These are phyloP conservation scores for Cettia cetti DNA, from an alignment of 2,113 vertebrate genomes.

Conservation along the genomic window DNA sequence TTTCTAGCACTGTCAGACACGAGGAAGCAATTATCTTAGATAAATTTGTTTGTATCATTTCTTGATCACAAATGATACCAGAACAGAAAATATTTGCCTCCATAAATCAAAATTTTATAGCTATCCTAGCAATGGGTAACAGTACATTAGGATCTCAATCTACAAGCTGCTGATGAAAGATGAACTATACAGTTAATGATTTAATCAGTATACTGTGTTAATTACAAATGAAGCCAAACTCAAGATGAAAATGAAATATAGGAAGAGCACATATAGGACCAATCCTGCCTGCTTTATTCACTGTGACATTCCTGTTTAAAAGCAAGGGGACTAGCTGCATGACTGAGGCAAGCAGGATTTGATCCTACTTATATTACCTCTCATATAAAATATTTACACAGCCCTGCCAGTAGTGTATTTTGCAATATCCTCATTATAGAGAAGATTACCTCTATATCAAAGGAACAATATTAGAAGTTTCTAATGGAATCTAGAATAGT, in stretches of 20 bases:
- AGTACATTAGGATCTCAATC: conserved; percentile 41
- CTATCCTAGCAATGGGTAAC: conserved; percentile 18
- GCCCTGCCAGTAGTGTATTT: background rate
- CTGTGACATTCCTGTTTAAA: background rate
- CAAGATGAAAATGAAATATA: conserved; percentile 8
- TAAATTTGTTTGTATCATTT: conserved; percentile 47
- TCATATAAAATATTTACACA: conserved; percentile 1
- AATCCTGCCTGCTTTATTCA: background rate
- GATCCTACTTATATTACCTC: background rate
- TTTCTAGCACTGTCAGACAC: background rate
- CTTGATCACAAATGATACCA: conserved; percentile 42
- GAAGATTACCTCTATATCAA: background rate
- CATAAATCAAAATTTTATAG: conserved; percentile 38
- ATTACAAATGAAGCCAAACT: conserved; percentile 40
- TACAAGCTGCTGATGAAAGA: conserved; percentile 22
- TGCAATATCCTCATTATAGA: background rate
- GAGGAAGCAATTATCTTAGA: background rate
- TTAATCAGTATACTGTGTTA: conserved; percentile 48
- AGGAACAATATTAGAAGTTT: background rate
- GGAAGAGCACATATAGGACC: background rate
- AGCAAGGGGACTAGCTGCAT: background rate
- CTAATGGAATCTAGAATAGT: background rate
- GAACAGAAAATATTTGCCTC: conserved; percentile 51
- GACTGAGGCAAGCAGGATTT: background rate
- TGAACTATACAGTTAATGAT: conserved; percentile 23